Evolutionary conservation across 2,113 vertebrate genomes (phyloP).

Genomic region (Arenaria interpres): DNA sequence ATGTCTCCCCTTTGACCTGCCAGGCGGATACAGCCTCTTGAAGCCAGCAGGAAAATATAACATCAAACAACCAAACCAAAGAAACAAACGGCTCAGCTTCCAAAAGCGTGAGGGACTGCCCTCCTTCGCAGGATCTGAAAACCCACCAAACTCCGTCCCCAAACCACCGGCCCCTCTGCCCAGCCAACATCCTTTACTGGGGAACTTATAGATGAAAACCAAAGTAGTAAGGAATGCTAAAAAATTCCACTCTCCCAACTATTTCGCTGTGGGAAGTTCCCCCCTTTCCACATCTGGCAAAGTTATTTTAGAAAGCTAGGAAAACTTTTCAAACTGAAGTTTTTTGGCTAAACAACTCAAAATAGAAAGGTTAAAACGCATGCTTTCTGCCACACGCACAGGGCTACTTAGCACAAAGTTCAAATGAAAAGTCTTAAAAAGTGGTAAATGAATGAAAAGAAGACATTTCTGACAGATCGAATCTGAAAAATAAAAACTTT

Average conservation of each 20-base stretch:
- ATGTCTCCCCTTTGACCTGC: background rate
- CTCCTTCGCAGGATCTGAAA: background rate
- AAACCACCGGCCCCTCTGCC: background rate
- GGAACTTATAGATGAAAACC: background rate
- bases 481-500: background rate
- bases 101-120: rapidly evolving
- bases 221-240: background rate
- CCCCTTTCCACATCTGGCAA: conserved; percentile 50
- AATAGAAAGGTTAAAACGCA: background rate
- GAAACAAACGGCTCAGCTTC: background rate
- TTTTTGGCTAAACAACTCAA: background rate
- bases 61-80: conserved; percentile 45
- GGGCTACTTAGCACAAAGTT: background rate
- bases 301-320: conserved; percentile 48
- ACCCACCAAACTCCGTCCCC: background rate
- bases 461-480: background rate
- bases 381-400: background rate
- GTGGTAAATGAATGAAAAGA: background rate
- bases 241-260: conserved; percentile 6
- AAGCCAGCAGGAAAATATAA: background rate
- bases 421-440: background rate
- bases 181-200: background rate
- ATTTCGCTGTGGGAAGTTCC: background rate
- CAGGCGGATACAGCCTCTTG: background rate
- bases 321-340: background rate